Evolutionary conservation across 2,113 vertebrate genomes (phyloP).

Genomic region (Forbesichthys agassizii): DNA sequence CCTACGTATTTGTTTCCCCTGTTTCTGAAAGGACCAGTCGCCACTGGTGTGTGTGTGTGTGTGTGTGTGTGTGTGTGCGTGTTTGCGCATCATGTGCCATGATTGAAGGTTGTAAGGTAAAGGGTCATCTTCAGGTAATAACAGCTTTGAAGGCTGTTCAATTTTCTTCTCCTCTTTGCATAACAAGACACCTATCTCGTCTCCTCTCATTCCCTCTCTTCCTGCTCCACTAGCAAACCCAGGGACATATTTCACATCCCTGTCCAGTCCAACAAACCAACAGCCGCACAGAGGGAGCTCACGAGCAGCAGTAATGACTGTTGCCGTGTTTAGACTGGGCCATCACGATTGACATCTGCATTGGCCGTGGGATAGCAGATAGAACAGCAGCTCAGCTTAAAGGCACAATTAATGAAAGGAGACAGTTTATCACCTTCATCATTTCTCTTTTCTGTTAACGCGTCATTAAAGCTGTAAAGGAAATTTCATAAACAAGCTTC

Average conservation of each 20-base stretch:
- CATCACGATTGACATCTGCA: neutral
- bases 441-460: conserved; percentile 20
- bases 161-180: conserved; percentile 1
- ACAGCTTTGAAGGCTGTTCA: neutral
- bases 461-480: conserved; percentile 23
- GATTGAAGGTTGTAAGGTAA: conserved; percentile 5
- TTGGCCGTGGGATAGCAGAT: neutral
- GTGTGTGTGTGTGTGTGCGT: neutral
- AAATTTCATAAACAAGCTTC: conserved; percentile 24
- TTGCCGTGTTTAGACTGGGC: neutral
- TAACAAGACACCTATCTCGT: neutral
- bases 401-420: conserved; percentile 33
- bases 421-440: conserved; percentile 31
- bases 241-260: too few species aligned
- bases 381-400: conserved; percentile 32
- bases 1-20: too few species aligned
- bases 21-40: too few species aligned
- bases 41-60: neutral
- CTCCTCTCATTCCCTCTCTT: neutral
- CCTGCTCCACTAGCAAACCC: too few species aligned
- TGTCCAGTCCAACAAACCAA: too few species aligned
- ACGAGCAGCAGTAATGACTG: neutral
- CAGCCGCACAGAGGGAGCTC: neutral
- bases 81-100: neutral
- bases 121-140: conserved; percentile 2